These are phyloP conservation scores for Intellagama lesueurii DNA, from an alignment of 2,797 vertebrate species.

Conservation along the genomic window DNA sequence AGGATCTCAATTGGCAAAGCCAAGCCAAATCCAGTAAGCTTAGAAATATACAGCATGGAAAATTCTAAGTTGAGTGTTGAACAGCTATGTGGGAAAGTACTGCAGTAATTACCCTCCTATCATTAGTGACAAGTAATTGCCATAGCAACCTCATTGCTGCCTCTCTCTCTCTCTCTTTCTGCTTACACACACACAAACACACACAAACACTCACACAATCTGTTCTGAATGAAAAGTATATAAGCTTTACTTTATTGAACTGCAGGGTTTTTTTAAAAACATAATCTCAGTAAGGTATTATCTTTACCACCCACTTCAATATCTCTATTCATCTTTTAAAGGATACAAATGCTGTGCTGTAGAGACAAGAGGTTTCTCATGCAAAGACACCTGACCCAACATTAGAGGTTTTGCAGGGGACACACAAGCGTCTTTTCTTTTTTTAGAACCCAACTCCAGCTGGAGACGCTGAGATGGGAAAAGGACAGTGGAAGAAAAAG, in stretches of 20 bases:
- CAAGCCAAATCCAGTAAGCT: conserved; percentile 55
- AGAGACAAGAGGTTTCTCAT: conserved; percentile 67
- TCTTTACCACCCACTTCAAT: conserved; percentile 54
- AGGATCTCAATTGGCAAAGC: conserved; percentile 16
- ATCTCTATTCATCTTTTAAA: conserved; percentile 59
- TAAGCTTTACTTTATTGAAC: conserved; percentile 70
- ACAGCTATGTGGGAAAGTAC: conserved; percentile 80
- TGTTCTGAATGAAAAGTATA: conserved; percentile 74
- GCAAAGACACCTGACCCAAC: conserved; percentile 64
- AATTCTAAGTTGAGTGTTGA: conserved; percentile 78
- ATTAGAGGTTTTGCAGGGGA: not conserved
- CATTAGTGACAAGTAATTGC: conserved; percentile 83
- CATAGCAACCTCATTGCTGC: conserved; percentile 83
- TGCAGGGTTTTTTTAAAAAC: conserved; percentile 58
- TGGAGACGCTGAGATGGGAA: no score
- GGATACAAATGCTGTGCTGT: conserved; percentile 68
- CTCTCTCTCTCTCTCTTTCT: conserved; percentile 74
- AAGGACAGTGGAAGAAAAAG: not conserved
- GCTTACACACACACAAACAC: conserved; percentile 21
- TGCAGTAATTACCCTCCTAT: conserved; percentile 82
- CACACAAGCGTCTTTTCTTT: not conserved
- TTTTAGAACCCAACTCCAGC: no score
- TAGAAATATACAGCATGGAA: conserved; percentile 67
- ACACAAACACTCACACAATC: conserved; percentile 59
- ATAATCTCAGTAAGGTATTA: conserved; percentile 67